Percentiles rank a stretch among this genome's conserved stretches.
Evolutionary conservation across 2,888 invertebrate genomes (phyloP).

Genomic region (Apotomis turbidana): DNA sequence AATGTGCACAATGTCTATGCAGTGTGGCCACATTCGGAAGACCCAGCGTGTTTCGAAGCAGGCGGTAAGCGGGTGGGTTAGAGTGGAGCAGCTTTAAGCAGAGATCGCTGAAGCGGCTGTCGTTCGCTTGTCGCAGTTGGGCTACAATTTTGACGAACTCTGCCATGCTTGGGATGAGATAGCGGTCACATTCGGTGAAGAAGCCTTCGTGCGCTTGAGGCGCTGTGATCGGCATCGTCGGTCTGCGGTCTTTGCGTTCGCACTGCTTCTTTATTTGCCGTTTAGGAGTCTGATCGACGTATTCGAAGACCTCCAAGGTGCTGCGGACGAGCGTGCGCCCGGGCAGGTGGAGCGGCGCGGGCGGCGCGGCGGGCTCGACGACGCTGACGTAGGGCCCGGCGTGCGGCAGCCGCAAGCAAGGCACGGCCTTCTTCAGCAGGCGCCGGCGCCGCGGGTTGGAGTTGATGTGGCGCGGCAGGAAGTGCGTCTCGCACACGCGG

Average conservation of each 20-base stretch:
- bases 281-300: conserved; percentile 2
- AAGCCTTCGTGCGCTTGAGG: conserved; percentile 11
- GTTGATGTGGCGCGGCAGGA: conserved; percentile 4
- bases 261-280: neutral
- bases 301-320: conserved; percentile 25
- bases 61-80: conserved; percentile 21
- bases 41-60: conserved; percentile 14
- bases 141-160: conserved; percentile 20
- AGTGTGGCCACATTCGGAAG: conserved; percentile 12
- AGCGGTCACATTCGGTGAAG: conserved; percentile 12
- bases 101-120: neutral
- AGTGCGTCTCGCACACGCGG: conserved; percentile 36
- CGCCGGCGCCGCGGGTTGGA: conserved; percentile 6
- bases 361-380: neutral
- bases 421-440: conserved; percentile 13
- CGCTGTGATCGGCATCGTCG: neutral
- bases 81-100: conserved; percentile 8
- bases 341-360: neutral
- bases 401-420: conserved; percentile 6
- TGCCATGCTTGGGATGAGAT: conserved; percentile 7
- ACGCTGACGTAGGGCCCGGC: conserved; percentile 7
- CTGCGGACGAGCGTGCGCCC: neutral
- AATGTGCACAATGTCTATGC: conserved; percentile 2
- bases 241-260: neutral
- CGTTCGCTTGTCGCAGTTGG: neutral